These are phyloP conservation scores for Amphiura filiformis DNA, from an alignment of 35 echinoderm and acorn worm genomes.

Conservation along the genomic window DNA sequence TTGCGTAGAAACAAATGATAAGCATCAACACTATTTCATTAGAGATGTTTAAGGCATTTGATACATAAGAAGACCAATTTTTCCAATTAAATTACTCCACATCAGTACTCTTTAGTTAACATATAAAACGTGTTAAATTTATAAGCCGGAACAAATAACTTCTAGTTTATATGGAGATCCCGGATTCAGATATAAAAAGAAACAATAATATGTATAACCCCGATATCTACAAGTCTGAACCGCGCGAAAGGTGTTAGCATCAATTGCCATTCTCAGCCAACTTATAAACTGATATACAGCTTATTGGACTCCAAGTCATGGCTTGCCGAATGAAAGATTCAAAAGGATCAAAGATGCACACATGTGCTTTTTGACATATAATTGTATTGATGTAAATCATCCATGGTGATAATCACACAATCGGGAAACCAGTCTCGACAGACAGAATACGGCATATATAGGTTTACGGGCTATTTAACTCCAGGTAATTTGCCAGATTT, in stretches of 20 bases:
- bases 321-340: neutral
- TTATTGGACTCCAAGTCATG: neutral
- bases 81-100: no score
- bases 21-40: no score
- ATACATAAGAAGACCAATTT: no score
- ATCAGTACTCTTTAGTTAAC: no score
- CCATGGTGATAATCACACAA: neutral
- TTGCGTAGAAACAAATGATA: no score
- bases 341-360: neutral
- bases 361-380: slow-evolving; percentile 11
- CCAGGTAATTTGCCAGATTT: neutral
- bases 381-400: slow-evolving; percentile 6
- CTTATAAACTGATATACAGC: neutral
- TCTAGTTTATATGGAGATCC: no score
- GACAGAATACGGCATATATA: neutral
- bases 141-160: no score
- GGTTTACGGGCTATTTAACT: neutral
- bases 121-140: no score
- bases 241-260: neutral
- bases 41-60: no score
- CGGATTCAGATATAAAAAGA: no score
- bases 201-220: no score
- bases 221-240: no score
- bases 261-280: slow-evolving; percentile 1
- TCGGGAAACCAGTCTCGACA: neutral